phyloP scores from a whole-genome alignment of 2,797 vertebrate genomes.

The Sebastes hubbsi region DNA sequence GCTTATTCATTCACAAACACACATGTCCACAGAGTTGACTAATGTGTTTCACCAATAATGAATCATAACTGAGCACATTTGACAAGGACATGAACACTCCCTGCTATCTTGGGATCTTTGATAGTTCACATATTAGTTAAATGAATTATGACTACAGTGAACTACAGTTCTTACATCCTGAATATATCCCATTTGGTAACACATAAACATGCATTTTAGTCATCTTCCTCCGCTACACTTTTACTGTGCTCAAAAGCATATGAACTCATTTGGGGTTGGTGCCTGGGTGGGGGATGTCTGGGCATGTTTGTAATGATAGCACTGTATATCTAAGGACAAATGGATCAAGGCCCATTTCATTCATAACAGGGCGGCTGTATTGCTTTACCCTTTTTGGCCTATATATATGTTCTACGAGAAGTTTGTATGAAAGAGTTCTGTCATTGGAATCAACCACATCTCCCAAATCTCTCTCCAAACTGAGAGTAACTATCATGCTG shows the following conservation, averaged over 20 bases:
- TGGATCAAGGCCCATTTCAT: constrained; percentile 41
- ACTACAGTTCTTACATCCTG: not conserved
- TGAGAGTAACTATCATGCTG: not conserved
- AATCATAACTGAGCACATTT: constrained; percentile 10
- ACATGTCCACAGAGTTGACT: constrained; percentile 16
- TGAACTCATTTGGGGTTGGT: constrained; percentile 22
- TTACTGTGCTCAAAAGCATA: constrained; percentile 25
- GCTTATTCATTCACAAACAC: constrained; percentile 19
- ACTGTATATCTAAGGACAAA: not conserved
- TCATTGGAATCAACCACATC: constrained; percentile 30
- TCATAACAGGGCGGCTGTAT: constrained; percentile 41
- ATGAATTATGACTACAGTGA: not conserved
- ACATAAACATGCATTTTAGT: not conserved
- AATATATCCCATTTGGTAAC: not conserved
- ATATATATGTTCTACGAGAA: constrained; percentile 55
- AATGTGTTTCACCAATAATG: constrained; percentile 9
- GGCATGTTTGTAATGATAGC: constrained; percentile 6
- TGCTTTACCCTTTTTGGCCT: constrained; percentile 47
- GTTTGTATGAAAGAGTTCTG: constrained; percentile 76
- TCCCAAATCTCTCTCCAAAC: constrained; percentile 4
- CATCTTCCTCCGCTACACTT: not conserved
- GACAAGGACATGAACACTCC: constrained; percentile 2
- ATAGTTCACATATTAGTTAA: not conserved
- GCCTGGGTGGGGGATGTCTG: not conserved
- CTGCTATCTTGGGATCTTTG: not conserved